Percentiles rank a stretch among this genome's conserved stretches.
Evolutionary conservation across 2,113 vertebrate species (phyloP).

Genomic region (Zingel zingel): DNA sequence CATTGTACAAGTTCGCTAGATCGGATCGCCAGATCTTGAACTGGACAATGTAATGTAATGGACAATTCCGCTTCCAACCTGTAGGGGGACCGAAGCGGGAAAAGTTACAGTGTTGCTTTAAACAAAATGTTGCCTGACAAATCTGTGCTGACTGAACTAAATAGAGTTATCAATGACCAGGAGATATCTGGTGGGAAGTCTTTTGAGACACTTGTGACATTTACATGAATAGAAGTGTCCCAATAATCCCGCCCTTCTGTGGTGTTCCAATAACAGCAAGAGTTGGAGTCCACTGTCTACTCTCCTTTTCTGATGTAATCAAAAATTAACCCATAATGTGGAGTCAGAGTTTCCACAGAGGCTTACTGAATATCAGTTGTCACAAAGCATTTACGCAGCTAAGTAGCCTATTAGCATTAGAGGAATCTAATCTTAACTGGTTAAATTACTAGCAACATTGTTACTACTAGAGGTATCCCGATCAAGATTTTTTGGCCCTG

Average conservation of each 20-base stretch:
- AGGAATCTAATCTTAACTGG: background rate
- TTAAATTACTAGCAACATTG: background rate
- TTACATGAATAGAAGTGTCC: background rate
- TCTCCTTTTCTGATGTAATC: background rate
- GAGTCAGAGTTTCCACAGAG: conserved; percentile 7
- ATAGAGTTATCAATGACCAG: background rate
- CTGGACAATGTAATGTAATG: too few relatives aligned
- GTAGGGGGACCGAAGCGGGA: too few relatives aligned
- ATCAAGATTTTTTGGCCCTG: background rate
- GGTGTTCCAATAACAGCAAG: background rate
- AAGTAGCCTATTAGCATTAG: background rate
- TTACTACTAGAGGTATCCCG: background rate
- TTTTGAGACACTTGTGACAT: background rate
- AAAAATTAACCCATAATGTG: background rate
- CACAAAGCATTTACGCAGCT: conserved; percentile 1
- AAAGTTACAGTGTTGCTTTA: too few relatives aligned
- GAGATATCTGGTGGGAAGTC: background rate
- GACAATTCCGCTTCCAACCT: too few relatives aligned
- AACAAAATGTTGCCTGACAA: background rate
- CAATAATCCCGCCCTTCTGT: background rate
- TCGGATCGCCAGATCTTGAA: too few relatives aligned
- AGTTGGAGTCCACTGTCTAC: background rate
- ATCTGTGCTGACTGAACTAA: background rate
- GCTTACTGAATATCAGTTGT: background rate
- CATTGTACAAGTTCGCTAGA: too few relatives aligned